These are phyloP conservation scores for Chaetodon auriga DNA, from an alignment of 2,113 vertebrate species.

Conservation along the genomic window DNA sequence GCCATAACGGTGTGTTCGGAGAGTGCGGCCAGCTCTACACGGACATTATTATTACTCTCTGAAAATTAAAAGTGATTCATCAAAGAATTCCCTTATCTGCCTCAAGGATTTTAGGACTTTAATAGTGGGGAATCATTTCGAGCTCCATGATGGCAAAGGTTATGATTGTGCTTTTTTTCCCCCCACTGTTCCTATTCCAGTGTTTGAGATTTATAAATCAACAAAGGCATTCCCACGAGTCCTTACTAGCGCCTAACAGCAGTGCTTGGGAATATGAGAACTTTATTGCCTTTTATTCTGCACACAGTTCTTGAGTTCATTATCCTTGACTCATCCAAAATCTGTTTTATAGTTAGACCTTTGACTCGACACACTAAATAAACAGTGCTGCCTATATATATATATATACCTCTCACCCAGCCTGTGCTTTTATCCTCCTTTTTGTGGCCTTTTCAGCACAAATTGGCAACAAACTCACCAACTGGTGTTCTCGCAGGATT, in stretches of 20 bases:
- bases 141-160: neutral
- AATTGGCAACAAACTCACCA: neutral
- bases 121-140: neutral
- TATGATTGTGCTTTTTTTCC: neutral
- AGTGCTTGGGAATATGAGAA: neutral
- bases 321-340: slow-evolving; percentile 4
- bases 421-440: neutral
- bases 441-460: neutral
- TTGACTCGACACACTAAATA: neutral
- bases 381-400: neutral
- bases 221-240: neutral
- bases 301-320: slow-evolving; percentile 1
- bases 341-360: neutral
- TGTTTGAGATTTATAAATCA: slow-evolving; percentile 4
- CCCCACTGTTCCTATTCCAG: neutral
- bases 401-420: neutral
- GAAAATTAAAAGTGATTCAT: slow-evolving; percentile 43
- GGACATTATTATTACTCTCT: slow-evolving; percentile 15
- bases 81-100: slow-evolving; percentile 14
- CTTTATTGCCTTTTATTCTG: neutral
- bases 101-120: neutral
- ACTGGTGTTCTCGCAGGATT: neutral
- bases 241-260: neutral
- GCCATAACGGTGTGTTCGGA: neutral
- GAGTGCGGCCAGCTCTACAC: neutral